These are phyloP conservation scores for Cyprinodon diabolis DNA, from an alignment of 2,797 vertebrate genomes.

Conservation along the genomic window DNA sequence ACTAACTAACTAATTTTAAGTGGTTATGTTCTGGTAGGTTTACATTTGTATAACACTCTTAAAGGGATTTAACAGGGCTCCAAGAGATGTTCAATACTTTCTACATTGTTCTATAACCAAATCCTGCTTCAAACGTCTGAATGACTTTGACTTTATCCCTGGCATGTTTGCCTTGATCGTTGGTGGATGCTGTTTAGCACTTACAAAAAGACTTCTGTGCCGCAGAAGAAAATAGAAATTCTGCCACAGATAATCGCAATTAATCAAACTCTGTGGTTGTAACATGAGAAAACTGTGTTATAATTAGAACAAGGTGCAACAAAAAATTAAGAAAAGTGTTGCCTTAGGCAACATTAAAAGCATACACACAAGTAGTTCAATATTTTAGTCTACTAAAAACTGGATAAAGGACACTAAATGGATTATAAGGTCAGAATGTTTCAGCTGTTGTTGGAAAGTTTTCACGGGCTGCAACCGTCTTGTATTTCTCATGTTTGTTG, in stretches of 20 bases:
- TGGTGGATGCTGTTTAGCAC: not conserved
- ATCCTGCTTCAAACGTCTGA: not conserved
- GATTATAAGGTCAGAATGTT: conserved; percentile 25
- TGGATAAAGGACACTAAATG: conserved; percentile 11
- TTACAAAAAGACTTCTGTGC: not conserved
- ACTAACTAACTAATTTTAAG: not conserved
- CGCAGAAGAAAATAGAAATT: not conserved
- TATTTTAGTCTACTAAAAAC: conserved; percentile 1
- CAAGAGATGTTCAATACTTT: not conserved
- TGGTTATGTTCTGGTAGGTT: not conserved
- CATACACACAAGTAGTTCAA: not conserved
- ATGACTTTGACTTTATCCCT: not conserved
- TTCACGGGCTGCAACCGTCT: conserved; percentile 13
- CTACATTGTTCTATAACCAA: not conserved
- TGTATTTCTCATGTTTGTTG: conserved; percentile 41
- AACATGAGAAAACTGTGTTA: not conserved
- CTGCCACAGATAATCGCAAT: not conserved
- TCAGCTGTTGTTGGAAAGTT: conserved; percentile 28
- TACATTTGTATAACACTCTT: not conserved
- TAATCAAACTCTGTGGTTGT: not conserved
- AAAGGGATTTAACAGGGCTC: not conserved
- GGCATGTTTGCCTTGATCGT: not conserved
- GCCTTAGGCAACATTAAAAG: not conserved
- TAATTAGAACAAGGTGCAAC: conserved; percentile 8
- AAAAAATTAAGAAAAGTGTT: not conserved